Conservation (phyloP, 2,113 vertebrate genomes). For the Heteronetta atricapilla region DNA sequence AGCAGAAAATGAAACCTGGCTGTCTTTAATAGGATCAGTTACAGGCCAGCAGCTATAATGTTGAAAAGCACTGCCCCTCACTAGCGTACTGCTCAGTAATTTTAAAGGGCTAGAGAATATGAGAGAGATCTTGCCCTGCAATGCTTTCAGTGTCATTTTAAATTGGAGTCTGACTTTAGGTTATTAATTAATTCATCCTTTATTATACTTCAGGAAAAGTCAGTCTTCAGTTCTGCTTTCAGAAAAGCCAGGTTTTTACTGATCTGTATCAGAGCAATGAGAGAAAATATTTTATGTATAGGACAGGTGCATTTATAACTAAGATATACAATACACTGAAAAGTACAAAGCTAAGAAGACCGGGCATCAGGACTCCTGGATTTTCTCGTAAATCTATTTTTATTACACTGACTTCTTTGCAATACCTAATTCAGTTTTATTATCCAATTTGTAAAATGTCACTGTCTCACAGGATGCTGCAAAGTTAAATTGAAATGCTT, state of each 20-base stretch:
- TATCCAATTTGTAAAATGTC: neutral
- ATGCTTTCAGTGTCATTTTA: neutral
- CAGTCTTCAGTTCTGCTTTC: conserved; percentile 24
- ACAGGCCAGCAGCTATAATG: neutral
- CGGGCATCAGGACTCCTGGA: neutral
- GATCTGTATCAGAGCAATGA: conserved; percentile 32
- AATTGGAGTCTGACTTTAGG: neutral
- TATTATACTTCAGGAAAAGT: conserved; percentile 4
- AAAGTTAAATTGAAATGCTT: neutral
- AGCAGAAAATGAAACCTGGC: conserved; percentile 19
- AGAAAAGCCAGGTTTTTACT: conserved; percentile 15
- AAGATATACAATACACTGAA: neutral
- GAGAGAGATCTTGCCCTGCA: neutral
- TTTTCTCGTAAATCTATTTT: neutral
- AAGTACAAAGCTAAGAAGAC: neutral
- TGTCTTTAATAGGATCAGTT: neutral
- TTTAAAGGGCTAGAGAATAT: neutral
- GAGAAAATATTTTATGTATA: neutral
- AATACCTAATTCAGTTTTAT: neutral
- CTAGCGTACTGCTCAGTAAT: neutral
- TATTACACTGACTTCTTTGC: neutral
- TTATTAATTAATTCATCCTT: conserved; percentile 15
- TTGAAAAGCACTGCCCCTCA: neutral
- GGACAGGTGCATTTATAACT: neutral
- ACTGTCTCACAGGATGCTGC: neutral